These are phyloP conservation scores for Cantharis nigra DNA, from an alignment of 2,888 invertebrate genomes.

Conservation along the genomic window DNA sequence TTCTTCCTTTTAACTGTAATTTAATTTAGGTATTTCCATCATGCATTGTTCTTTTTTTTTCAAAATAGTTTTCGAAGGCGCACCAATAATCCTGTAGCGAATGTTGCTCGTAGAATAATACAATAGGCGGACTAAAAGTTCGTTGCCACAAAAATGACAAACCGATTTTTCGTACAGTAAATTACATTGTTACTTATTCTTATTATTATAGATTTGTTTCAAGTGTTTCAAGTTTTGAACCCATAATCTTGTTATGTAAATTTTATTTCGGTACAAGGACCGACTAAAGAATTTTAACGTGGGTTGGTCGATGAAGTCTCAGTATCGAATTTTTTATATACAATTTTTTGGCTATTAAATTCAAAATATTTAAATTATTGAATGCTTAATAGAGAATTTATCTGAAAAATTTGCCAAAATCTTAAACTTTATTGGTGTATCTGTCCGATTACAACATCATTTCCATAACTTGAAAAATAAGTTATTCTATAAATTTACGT, in stretches of 20 bases:
- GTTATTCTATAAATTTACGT: not conserved
- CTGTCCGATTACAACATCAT: not conserved
- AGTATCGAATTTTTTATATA: not conserved
- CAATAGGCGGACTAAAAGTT: not conserved
- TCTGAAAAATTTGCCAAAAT: not conserved
- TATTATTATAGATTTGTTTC: not conserved
- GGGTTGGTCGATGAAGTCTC: constrained; percentile 16
- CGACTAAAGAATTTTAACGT: constrained; percentile 20
- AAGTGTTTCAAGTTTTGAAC: constrained; percentile 1
- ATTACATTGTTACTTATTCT: not conserved
- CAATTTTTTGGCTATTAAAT: not conserved
- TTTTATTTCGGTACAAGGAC: constrained; percentile 21
- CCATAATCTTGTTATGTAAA: constrained; percentile 23
- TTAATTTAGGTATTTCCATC: not conserved
- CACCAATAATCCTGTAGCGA: not conserved
- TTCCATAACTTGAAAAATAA: not conserved
- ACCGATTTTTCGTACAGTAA: not conserved
- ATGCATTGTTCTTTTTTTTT: not conserved
- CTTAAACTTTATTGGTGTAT: not conserved
- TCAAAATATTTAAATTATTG: not conserved
- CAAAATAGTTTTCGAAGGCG: not conserved
- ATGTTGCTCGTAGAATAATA: not conserved
- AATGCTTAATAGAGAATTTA: not conserved
- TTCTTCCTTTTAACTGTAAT: not conserved
- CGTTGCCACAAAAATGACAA: not conserved